Evolutionary conservation across 2,888 invertebrate genomes (phyloP).

Genomic region (Acanthosepion esculentum): DNA sequence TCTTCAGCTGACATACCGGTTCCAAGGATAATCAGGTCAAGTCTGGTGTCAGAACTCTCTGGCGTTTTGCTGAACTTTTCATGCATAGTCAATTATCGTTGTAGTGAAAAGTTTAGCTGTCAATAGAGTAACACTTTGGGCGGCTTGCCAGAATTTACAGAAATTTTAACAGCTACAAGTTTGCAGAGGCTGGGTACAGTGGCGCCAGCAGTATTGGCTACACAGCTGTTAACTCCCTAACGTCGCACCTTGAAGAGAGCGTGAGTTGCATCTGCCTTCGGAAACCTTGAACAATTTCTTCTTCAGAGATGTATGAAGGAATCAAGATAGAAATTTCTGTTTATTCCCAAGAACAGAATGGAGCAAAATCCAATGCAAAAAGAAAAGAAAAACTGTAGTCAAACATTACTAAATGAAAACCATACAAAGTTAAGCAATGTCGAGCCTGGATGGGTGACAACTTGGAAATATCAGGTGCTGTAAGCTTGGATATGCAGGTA

Average conservation of each 20-base stretch:
- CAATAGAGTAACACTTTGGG: background rate
- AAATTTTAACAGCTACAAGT: conserved; percentile 10
- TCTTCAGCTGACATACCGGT: background rate
- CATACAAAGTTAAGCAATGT: too few species aligned
- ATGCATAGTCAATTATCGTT: background rate
- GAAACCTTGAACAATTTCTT: background rate
- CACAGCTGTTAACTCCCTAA: background rate
- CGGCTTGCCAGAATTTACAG: background rate
- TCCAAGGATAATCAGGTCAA: background rate
- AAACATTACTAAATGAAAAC: background rate
- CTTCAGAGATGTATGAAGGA: background rate
- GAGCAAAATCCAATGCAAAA: background rate
- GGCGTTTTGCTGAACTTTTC: conserved; percentile 33
- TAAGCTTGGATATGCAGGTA: too few species aligned
- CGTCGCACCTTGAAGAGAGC: background rate
- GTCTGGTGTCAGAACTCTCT: background rate
- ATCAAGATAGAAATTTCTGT: background rate
- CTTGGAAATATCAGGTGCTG: too few species aligned
- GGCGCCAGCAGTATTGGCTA: background rate
- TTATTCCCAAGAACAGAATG: background rate
- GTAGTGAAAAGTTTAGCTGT: background rate
- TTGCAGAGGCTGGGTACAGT: background rate
- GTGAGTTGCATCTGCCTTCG: background rate
- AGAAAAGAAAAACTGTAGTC: background rate
- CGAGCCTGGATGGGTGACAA: too few species aligned